Evolutionary conservation across 1,140 invertebrate species (phyloP).

Genomic region (Neuroterus valhalla): DNA sequence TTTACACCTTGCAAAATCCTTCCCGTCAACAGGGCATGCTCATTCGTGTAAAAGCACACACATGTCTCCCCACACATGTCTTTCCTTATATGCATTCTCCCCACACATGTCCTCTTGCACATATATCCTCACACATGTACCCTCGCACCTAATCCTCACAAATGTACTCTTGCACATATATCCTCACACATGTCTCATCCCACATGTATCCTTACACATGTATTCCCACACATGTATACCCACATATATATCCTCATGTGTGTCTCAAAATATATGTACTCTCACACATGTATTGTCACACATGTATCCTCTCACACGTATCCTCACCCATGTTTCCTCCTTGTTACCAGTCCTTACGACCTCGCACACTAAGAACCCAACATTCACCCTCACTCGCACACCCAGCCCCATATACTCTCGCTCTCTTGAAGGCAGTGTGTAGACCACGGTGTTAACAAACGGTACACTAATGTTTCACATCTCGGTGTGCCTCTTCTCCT

Average conservation of each 20-base stretch:
- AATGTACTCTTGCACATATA: not conserved
- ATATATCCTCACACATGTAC: slow-evolving; percentile 29
- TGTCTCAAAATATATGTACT: slow-evolving; percentile 30
- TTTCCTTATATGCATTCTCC: too few relatives aligned
- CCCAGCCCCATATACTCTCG: slow-evolving; percentile 53
- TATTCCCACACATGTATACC: too few relatives aligned
- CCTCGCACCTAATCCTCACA: slow-evolving; percentile 33
- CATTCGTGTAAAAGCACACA: slow-evolving; percentile 54
- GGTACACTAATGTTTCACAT: slow-evolving; percentile 75
- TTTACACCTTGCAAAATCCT: too few relatives aligned
- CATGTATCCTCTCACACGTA: slow-evolving; percentile 26
- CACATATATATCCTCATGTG: too few relatives aligned
- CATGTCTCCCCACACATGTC: not conserved
- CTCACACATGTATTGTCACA: not conserved
- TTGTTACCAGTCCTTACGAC: slow-evolving; percentile 21
- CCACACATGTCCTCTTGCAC: slow-evolving; percentile 26
- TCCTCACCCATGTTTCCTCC: slow-evolving; percentile 32
- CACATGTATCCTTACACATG: too few relatives aligned
- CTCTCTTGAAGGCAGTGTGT: slow-evolving; percentile 64
- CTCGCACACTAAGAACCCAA: slow-evolving; percentile 27
- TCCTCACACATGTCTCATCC: slow-evolving; percentile 17
- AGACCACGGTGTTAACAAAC: slow-evolving; percentile 74
- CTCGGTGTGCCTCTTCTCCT: slow-evolving; percentile 66
- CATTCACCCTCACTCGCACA: slow-evolving; percentile 51
- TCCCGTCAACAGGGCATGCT: not conserved